Percentiles rank a stretch among this genome's conserved stretches.
These are phyloP conservation scores for Odontomyia ornata DNA, from an alignment of 2,888 invertebrate species.

Conservation along the genomic window DNA sequence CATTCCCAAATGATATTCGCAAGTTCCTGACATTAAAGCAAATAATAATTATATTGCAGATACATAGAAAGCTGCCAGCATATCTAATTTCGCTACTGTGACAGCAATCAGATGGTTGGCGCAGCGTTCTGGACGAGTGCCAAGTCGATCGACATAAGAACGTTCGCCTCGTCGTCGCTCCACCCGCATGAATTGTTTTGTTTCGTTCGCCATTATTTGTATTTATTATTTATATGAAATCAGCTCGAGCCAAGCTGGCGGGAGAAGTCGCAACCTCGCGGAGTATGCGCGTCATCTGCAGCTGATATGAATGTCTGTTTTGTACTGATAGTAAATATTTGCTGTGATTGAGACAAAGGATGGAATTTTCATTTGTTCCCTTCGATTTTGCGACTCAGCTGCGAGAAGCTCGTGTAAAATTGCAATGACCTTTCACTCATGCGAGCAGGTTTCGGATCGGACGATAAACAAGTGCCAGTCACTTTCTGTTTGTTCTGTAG, in stretches of 20 bases:
- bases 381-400: slow-evolving; percentile 16
- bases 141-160: neutral
- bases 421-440: slow-evolving; percentile 1
- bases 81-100: slow-evolving; percentile 44
- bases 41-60: slow-evolving; percentile 11
- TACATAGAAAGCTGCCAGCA: slow-evolving; percentile 30
- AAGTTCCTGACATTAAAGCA: neutral
- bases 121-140: slow-evolving; percentile 21
- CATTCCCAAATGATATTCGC: neutral
- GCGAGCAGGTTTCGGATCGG: neutral
- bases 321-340: slow-evolving; percentile 9
- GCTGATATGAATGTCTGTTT: neutral
- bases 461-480: neutral
- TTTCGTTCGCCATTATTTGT: slow-evolving; percentile 11
- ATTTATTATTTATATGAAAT: neutral
- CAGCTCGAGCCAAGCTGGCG: neutral
- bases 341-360: slow-evolving; percentile 16
- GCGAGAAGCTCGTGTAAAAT: neutral
- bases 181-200: slow-evolving; percentile 10
- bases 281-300: neutral
- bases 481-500: no score
- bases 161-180: neutral
- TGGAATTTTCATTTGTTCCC: neutral
- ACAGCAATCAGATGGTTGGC: slow-evolving; percentile 44
- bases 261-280: neutral